Evolutionary conservation across 2,888 invertebrate species (phyloP).

Genomic region (Epinotia demarniana): DNA sequence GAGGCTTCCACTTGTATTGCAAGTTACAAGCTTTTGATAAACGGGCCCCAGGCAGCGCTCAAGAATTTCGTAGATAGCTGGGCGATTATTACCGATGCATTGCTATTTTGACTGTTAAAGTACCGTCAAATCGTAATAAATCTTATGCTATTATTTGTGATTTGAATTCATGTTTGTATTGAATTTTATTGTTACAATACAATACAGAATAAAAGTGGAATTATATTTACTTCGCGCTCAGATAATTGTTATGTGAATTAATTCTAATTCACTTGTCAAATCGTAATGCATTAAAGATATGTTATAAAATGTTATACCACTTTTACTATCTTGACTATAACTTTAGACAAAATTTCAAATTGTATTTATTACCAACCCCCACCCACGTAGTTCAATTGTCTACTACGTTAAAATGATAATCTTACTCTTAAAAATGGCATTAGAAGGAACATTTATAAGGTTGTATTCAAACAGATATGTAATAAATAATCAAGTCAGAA

Average conservation of each 20-base stretch:
- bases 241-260: too few relatives aligned
- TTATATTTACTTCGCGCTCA: too few relatives aligned
- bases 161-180: too few relatives aligned
- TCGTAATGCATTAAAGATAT: slow-evolving; percentile 5
- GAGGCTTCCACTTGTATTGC: too few relatives aligned
- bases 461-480: not conserved
- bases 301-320: slow-evolving; percentile 2
- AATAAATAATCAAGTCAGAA: not conserved
- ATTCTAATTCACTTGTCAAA: not conserved
- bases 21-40: too few relatives aligned
- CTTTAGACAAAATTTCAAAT: not conserved
- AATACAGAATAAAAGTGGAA: too few relatives aligned
- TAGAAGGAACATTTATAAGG: not conserved
- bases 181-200: too few relatives aligned
- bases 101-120: not conserved
- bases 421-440: slow-evolving; percentile 1
- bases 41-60: too few relatives aligned
- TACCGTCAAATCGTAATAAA: not conserved
- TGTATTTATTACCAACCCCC: slow-evolving; percentile 14
- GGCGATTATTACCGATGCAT: not conserved
- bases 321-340: not conserved
- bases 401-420: slow-evolving; percentile 26
- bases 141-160: not conserved
- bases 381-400: slow-evolving; percentile 23
- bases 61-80: too few relatives aligned